Percentiles rank a stretch among this genome's conserved stretches.
These are phyloP conservation scores for Cremastinae sp. DNA, from an alignment of 2,888 invertebrate genomes.

Conservation along the genomic window DNA sequence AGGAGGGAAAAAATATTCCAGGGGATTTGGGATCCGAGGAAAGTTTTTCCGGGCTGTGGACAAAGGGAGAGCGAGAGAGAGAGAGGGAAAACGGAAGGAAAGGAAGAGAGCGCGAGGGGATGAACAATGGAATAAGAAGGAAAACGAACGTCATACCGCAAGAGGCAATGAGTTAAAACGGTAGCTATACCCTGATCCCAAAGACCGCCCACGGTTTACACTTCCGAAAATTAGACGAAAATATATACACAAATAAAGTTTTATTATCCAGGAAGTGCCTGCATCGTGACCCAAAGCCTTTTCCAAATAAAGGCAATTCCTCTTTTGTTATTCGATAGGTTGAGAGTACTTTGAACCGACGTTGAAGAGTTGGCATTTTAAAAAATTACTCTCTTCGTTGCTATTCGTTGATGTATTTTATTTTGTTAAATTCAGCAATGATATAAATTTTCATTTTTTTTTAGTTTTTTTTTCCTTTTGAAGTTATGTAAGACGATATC, in stretches of 20 bases:
- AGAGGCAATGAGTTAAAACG: slow-evolving; percentile 58
- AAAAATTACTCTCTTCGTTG: too few relatives aligned
- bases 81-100: slow-evolving; percentile 30
- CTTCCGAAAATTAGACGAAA: slow-evolving; percentile 28
- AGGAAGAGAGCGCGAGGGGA: slow-evolving; percentile 45
- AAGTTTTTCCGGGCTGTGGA: slow-evolving; percentile 47
- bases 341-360: too few relatives aligned
- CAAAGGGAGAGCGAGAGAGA: slow-evolving; percentile 31
- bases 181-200: slow-evolving; percentile 46
- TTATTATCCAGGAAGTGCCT: background rate
- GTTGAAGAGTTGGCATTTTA: too few relatives aligned
- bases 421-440: too few relatives aligned
- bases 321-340: too few relatives aligned
- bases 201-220: slow-evolving; percentile 48
- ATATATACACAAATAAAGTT: background rate
- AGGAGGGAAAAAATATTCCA: slow-evolving; percentile 38
- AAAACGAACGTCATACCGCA: slow-evolving; percentile 48
- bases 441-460: too few relatives aligned
- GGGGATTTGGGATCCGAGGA: slow-evolving; percentile 21
- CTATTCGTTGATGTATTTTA: too few relatives aligned
- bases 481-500: too few relatives aligned
- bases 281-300: background rate
- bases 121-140: slow-evolving; percentile 31
- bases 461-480: too few relatives aligned
- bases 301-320: too few relatives aligned